Base-by-base conservation (phyloP, 2,797 vertebrate species). In the Bufotes viridis region DNA sequence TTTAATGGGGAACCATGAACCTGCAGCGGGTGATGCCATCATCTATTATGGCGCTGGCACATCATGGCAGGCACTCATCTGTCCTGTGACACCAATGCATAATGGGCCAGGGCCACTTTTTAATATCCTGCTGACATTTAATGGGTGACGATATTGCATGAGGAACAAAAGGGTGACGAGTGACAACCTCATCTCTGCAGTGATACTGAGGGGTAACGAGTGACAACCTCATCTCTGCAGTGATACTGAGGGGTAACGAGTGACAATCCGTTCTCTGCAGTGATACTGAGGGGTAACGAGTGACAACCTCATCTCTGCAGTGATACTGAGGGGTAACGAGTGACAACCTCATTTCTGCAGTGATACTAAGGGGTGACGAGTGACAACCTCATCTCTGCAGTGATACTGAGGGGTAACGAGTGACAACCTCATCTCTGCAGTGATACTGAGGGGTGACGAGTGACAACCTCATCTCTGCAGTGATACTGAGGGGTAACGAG, bases 31-130 rank as follows among this genome's bases (percentile, higher is more conserved):
- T 34, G 69, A 60, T 18, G 65, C 81, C 24, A 58, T 57, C 49
- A 57, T 57, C 81, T 55, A 57, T 70, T 70, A 82, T 55, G 81
- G 24, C 49, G 14, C n/a, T 69, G 80, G 49, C 61, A 67, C 34
- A 67, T 17, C 34, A 65, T 60, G 42, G 42, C 12, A 4, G 61
- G 22, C 14, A n/a, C 80, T 53, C 11, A 13, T 67, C 34, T 53
- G 6, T 67, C 29, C 18, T 14, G 60, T 22, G 20, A 49, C 55
- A 81, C 58, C 26, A 2, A 60, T 14, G 42, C 29, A 34, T 63
- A 49, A 22, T 34, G 10, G 17, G 14, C 72, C 15, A 34, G 69
- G 29, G 51, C 12, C 14, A 69, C 24, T 78, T n/a, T n/a, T 55
- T 51, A 14, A 14, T 12, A 10, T 24, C 9, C 11, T 2, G n/a